A percentile compares a stretch with the other conserved stretches of the same genome.
phyloP scores from a whole-genome alignment of 2,888 invertebrate genomes.

The Pyralis farinalis region DNA sequence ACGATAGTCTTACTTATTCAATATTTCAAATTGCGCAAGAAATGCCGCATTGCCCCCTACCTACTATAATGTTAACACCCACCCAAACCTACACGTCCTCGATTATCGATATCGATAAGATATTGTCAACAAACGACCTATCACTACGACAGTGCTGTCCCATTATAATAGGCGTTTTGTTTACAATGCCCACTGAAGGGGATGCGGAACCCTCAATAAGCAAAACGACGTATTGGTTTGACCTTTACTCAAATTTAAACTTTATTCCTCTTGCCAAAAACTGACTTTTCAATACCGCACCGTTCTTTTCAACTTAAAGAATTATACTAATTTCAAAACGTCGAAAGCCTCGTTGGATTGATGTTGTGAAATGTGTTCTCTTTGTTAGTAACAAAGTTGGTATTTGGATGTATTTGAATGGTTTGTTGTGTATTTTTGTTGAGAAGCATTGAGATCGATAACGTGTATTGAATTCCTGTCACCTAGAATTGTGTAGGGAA shows the following conservation, averaged over 20 bases:
- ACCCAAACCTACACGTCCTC: too few species aligned
- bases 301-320: slow-evolving; percentile 22
- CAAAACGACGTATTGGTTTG: slow-evolving; percentile 27
- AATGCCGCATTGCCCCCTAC: too few species aligned
- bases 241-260: slow-evolving; percentile 29
- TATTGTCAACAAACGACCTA: slow-evolving; percentile 18
- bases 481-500: slow-evolving; percentile 36
- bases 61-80: too few species aligned
- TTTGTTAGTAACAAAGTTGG: slow-evolving; percentile 19
- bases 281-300: slow-evolving; percentile 17
- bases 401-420: slow-evolving; percentile 16
- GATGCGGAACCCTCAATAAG: slow-evolving; percentile 34
- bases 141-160: slow-evolving; percentile 49
- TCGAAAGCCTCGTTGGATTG: slow-evolving; percentile 17
- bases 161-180: slow-evolving; percentile 78
- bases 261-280: slow-evolving; percentile 24
- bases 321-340: slow-evolving; percentile 20
- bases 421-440: slow-evolving; percentile 13
- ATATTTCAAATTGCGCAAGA: too few species aligned
- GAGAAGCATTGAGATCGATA: slow-evolving; percentile 45
- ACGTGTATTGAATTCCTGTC: slow-evolving; percentile 52
- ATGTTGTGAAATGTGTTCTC: not conserved
- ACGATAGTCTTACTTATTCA: too few species aligned
- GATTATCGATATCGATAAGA: slow-evolving; percentile 13
- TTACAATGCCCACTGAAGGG: slow-evolving; percentile 73